Percentiles rank a stretch among this genome's conserved stretches.
Conservation (phyloP, 1,140 invertebrate genomes). For the Rhagoletis zephyria region DNA sequence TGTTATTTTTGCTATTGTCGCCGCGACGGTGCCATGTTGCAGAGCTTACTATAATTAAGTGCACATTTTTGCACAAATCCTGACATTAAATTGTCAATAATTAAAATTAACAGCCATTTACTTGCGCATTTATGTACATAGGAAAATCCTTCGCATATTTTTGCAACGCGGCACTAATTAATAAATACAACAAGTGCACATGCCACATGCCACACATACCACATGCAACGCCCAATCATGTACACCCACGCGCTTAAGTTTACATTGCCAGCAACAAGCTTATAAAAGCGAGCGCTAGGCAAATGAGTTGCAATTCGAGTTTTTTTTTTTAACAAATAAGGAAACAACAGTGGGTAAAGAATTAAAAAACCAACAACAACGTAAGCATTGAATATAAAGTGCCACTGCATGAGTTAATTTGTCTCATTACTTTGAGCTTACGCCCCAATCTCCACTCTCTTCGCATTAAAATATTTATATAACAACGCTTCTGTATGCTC, state of each 20-base stretch:
- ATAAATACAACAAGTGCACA: slow-evolving; percentile 50
- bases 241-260: neutral
- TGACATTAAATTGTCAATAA: slow-evolving; percentile 54
- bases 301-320: neutral
- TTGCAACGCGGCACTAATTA: slow-evolving; percentile 54
- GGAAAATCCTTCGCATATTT: slow-evolving; percentile 35
- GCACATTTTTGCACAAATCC: slow-evolving; percentile 52
- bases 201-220: slow-evolving; percentile 14
- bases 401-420: slow-evolving; percentile 56
- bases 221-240: neutral
- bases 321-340: neutral
- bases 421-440: slow-evolving; percentile 37
- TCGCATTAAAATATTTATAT: neutral
- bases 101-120: slow-evolving; percentile 56
- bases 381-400: slow-evolving; percentile 17
- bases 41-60: slow-evolving; percentile 51
- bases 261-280: neutral
- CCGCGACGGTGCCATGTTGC: slow-evolving; percentile 42
- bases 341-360: neutral
- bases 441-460: neutral
- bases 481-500: neutral
- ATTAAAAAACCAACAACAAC: neutral
- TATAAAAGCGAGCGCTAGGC: neutral
- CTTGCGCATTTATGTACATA: neutral
- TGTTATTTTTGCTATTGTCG: neutral